phyloP scores from a whole-genome alignment of 2,888 invertebrate genomes.

The Kryphioiulus occultus region DNA sequence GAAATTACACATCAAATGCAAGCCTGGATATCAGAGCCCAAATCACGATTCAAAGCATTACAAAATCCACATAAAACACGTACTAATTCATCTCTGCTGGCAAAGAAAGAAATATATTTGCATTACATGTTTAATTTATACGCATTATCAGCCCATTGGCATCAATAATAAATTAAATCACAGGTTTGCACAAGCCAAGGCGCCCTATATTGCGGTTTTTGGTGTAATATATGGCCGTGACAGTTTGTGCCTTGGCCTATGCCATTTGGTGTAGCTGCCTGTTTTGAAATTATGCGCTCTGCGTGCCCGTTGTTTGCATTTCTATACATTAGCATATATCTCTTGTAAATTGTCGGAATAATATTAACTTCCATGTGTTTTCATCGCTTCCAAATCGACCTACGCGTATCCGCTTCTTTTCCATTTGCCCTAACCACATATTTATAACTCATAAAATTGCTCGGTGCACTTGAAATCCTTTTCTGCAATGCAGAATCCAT shows the following conservation, averaged over 20 bases:
- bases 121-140: not conserved
- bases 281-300: not conserved
- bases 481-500: slow-evolving; percentile 30
- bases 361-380: slow-evolving; percentile 4
- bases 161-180: slow-evolving; percentile 14
- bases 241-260: not conserved
- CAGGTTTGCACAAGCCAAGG: not conserved
- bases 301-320: not conserved
- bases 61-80: too few species aligned
- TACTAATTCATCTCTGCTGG: not conserved
- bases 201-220: not conserved
- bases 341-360: slow-evolving; percentile 30
- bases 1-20: too few species aligned
- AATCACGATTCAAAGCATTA: too few species aligned
- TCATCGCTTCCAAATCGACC: not conserved
- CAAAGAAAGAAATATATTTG: not conserved
- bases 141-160: not conserved
- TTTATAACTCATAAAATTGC: slow-evolving; percentile 25
- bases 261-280: not conserved
- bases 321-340: slow-evolving; percentile 7
- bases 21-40: too few species aligned
- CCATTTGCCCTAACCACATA: slow-evolving; percentile 18
- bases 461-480: slow-evolving; percentile 20
- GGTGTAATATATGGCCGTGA: not conserved
- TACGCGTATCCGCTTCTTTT: not conserved